These are phyloP conservation scores for Pristis pectinata DNA, from an alignment of 2,797 vertebrate genomes.

Conservation along the genomic window DNA sequence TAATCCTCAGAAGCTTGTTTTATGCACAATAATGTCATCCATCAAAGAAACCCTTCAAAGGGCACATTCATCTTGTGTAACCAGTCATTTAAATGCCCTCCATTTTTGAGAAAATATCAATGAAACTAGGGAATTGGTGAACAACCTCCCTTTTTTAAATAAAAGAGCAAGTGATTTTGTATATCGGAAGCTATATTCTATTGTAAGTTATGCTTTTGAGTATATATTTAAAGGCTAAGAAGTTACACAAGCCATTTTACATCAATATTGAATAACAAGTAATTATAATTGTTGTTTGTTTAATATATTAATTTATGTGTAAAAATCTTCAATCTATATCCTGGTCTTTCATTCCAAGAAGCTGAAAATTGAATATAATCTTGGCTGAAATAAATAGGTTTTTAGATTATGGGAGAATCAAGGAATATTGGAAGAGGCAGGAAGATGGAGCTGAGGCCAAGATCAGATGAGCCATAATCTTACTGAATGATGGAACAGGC, in stretches of 20 bases:
- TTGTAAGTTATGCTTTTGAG: background rate
- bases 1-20: background rate
- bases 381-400: no score
- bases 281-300: background rate
- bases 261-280: background rate
- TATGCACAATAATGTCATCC: background rate
- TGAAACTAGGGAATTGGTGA: background rate
- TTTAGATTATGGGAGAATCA: no score
- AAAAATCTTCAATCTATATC: background rate
- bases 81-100: background rate
- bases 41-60: background rate
- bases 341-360: background rate
- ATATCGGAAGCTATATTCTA: background rate
- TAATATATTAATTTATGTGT: background rate
- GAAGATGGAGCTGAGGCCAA: no score
- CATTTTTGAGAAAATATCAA: background rate
- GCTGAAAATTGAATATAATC: no score
- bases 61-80: background rate
- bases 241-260: background rate
- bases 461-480: no score
- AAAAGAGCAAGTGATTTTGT: background rate
- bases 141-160: background rate
- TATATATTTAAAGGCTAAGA: background rate
- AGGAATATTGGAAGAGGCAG: no score
- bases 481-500: no score